Conservation (phyloP, 2,888 invertebrate species). For the Lasioglossum morio region DNA sequence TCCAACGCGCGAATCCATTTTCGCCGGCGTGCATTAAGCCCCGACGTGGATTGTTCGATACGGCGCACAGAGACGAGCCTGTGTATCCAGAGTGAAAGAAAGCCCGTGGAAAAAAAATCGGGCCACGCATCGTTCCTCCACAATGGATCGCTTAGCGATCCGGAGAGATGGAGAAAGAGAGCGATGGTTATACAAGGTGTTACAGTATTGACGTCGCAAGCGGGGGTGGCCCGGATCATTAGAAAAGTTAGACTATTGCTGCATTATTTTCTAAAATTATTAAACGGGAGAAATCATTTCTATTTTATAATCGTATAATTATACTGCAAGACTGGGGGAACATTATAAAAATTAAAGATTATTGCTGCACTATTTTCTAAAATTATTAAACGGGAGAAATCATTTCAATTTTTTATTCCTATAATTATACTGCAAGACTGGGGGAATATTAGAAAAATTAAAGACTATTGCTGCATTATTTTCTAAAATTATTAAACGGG, state of each 20-base stretch:
- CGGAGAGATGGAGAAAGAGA: not conserved
- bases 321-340: too few species aligned
- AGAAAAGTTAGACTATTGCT: too few species aligned
- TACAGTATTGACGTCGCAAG: not conserved
- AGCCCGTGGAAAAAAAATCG: constrained; percentile 59
- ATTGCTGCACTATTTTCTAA: not conserved
- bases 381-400: not conserved
- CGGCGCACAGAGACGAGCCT: constrained; percentile 1
- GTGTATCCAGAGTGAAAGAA: constrained; percentile 42
- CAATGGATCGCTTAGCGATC: constrained; percentile 80
- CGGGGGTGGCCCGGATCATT: not conserved
- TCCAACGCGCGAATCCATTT: constrained; percentile 44
- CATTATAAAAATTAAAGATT: too few species aligned
- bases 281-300: too few species aligned
- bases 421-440: too few species aligned
- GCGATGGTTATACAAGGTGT: not conserved
- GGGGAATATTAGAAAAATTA: too few species aligned
- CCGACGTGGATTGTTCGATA: constrained; percentile 50
- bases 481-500: not conserved
- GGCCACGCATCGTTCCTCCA: constrained; percentile 64
- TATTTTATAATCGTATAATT: too few species aligned
- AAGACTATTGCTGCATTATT: not conserved
- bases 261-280: too few species aligned
- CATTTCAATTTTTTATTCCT: not conserved
- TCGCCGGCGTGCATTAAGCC: constrained; percentile 44